Base-by-base conservation (phyloP, 2,113 vertebrate species). In the Pangasianodon hypophthalmus region DNA sequence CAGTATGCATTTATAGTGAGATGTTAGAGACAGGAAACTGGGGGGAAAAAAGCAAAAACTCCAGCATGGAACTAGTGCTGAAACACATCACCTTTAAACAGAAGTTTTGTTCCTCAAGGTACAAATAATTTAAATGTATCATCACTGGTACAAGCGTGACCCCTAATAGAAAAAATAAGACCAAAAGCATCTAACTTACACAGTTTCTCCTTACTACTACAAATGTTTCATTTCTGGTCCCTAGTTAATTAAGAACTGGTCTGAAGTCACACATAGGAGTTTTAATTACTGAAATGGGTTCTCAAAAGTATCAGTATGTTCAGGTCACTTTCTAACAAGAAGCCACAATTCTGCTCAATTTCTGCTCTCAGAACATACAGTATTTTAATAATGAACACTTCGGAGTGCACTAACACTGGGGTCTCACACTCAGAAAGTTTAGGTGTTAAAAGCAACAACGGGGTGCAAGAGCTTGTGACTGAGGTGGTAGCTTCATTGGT, bases 1-100 rank as follows among this genome's bases (percentile, higher is more conserved):
- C 58, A 16, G 37, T 46, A 18, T 84, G 56, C 56, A 62, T 84
- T 84, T 29, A 62, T 60, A 29, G 37, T 84, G 16, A 44, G 10
- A 84, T 60, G 19, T 58, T 83, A 60, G 54, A 83, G 81, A 81
- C 48, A 81, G 79, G 79, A 32, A 81, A 32, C 29, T 81, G 48
- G 24, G 48, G 24, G 6, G 10, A 46, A 29, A 37, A 48, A 46
- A 77, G 4, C 9, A 19, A 79, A 79, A 80, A 80, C 1, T 10
- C 7, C 44, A 26, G 44, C 24, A 26, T 46, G 44, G 11, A 54
- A 18, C 79, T n/a, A 52, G 26, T 16, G 26, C 79, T 26, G 29
- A 52, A 16, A 75, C 75, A 48, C 37, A 16, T 16, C 13, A 52
- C 26, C 3, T 10, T 79, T 16, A 29, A 79, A 79, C 10, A 48